Evolutionary conservation across 2,888 invertebrate genomes (phyloP).

Genomic region (Drosophila mulleri): DNA sequence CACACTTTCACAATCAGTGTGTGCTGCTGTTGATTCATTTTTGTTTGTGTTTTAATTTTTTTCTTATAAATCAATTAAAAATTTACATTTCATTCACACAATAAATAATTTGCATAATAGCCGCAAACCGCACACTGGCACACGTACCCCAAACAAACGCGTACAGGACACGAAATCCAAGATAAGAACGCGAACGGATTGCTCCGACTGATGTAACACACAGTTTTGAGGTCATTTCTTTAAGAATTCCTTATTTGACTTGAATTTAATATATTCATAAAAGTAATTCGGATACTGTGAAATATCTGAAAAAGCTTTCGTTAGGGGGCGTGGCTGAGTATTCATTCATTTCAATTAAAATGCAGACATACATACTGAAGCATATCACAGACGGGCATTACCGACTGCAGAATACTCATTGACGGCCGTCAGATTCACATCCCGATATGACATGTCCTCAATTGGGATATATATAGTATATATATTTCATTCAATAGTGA

Average conservation of each 20-base stretch:
- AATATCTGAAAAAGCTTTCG: neutral
- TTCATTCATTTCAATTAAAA: neutral
- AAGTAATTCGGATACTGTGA: neutral
- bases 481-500: no score
- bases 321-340: neutral
- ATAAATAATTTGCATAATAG: slow-evolving; percentile 71
- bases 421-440: no score
- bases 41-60: slow-evolving; percentile 4
- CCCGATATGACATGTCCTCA: no score
- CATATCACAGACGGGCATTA: no score
- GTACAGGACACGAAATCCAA: neutral
- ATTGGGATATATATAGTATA: no score
- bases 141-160: slow-evolving; percentile 15
- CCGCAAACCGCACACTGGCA: slow-evolving; percentile 39
- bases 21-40: neutral
- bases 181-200: neutral
- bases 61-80: slow-evolving; percentile 69
- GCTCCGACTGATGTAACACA: neutral
- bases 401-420: no score
- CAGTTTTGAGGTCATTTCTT: neutral
- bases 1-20: slow-evolving; percentile 46
- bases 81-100: slow-evolving; percentile 72
- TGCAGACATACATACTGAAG: no score
- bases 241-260: no score
- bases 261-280: neutral